These are phyloP conservation scores for Heteromurus nitidus DNA, from an alignment of 2,888 invertebrate genomes.

Conservation along the genomic window DNA sequence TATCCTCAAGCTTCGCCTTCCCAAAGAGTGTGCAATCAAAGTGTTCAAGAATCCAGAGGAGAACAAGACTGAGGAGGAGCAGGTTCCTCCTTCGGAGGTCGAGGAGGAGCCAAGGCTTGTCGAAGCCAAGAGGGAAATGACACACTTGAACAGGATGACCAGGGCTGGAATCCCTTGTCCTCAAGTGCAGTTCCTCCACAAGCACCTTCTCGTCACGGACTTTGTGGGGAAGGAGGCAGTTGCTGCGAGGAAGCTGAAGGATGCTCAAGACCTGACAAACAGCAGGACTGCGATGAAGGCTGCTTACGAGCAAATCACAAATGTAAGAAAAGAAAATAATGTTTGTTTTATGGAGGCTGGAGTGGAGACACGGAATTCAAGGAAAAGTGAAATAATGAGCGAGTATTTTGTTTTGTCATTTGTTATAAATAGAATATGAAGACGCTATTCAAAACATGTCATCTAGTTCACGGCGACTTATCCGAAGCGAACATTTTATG, in stretches of 20 bases:
- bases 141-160: constrained; percentile 78
- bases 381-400: too few relatives aligned
- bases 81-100: constrained; percentile 78
- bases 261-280: constrained; percentile 76
- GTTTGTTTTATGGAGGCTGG: too few relatives aligned
- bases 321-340: constrained; percentile 73
- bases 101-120: constrained; percentile 81
- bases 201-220: constrained; percentile 79
- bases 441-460: constrained; percentile 77
- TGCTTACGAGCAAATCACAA: constrained; percentile 77
- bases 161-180: constrained; percentile 76
- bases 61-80: constrained; percentile 78
- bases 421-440: constrained; percentile 78
- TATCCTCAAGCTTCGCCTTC: constrained; percentile 73
- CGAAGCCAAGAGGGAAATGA: constrained; percentile 82
- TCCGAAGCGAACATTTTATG: constrained; percentile 81
- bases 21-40: constrained; percentile 78
- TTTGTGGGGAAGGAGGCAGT: constrained; percentile 78
- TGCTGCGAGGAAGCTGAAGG: constrained; percentile 79
- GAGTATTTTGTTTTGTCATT: too few relatives aligned
- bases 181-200: constrained; percentile 77
- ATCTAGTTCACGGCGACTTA: constrained; percentile 80
- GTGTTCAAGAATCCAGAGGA: constrained; percentile 80
- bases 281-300: constrained; percentile 76
- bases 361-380: too few relatives aligned